Conservation (phyloP, 2,888 invertebrate species). For the Acronicta aceris region DNA sequence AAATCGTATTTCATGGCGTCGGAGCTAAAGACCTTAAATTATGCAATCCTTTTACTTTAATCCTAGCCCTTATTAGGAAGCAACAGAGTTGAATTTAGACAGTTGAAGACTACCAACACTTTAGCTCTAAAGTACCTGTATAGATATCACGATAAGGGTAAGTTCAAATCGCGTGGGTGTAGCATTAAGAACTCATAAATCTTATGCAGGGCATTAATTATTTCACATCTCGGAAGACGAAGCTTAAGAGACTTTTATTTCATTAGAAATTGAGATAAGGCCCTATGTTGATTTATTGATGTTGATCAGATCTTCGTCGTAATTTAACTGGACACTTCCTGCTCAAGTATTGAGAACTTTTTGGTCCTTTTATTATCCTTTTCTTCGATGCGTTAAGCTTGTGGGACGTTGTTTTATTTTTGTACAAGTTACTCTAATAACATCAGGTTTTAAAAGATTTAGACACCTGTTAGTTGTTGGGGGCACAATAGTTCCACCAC, state of each 20-base stretch:
- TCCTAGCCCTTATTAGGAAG: constrained; percentile 38
- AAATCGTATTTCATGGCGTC: constrained; percentile 67
- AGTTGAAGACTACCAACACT: constrained; percentile 20
- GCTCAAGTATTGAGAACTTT: constrained; percentile 40
- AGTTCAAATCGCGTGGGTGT: constrained; percentile 75
- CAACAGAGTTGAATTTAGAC: constrained; percentile 39
- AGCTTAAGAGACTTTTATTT: constrained; percentile 77
- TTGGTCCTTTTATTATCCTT: constrained; percentile 24
- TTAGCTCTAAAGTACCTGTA: constrained; percentile 62
- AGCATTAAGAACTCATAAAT: constrained; percentile 85
- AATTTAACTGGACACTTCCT: constrained; percentile 66
- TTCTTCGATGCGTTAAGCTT: constrained; percentile 7
- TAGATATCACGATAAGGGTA: constrained; percentile 65
- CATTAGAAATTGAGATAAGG: constrained; percentile 78
- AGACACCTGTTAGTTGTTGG: constrained; percentile 43
- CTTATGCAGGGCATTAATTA: constrained; percentile 77
- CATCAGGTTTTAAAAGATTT: constrained; percentile 37
- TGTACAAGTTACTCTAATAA: constrained; percentile 32
- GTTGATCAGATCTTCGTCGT: constrained; percentile 69
- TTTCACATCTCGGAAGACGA: constrained; percentile 69
- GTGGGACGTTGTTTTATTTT: constrained; percentile 34
- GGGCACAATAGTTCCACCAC: constrained; percentile 32
- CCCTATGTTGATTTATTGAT: constrained; percentile 78
- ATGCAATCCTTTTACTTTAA: constrained; percentile 36
- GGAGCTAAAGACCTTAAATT: constrained; percentile 57